These are phyloP conservation scores for Chromoteleia sp. DNA, from an alignment of 2,888 invertebrate species.

Conservation along the genomic window DNA sequence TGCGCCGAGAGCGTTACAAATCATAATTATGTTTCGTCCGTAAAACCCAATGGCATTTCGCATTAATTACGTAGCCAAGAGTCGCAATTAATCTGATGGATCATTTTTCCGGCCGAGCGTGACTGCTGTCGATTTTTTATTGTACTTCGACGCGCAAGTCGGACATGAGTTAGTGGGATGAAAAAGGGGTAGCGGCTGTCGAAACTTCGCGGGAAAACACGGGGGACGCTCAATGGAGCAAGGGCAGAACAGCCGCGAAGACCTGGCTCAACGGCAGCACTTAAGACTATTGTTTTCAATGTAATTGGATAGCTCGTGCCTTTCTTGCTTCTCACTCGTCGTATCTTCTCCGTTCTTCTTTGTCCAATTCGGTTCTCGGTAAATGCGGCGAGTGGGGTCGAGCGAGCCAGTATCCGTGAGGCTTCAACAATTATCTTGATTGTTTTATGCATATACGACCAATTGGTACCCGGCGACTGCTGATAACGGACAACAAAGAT, in stretches of 20 bases:
- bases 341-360: constrained; percentile 44
- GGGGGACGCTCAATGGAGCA: constrained; percentile 53
- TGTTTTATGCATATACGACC: constrained; percentile 84
- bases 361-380: constrained; percentile 64
- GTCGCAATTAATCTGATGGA: constrained; percentile 22
- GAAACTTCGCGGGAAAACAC: constrained; percentile 76
- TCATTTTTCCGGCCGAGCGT: constrained; percentile 30
- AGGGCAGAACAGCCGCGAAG: constrained; percentile 69
- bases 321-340: constrained; percentile 60
- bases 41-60: constrained; percentile 39
- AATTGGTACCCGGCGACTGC: constrained; percentile 46
- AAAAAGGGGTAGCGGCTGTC: constrained; percentile 55
- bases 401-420: constrained; percentile 76
- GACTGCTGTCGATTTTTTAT: constrained; percentile 29
- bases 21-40: constrained; percentile 37
- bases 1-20: constrained; percentile 33
- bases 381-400: constrained; percentile 67
- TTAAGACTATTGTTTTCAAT: constrained; percentile 86
- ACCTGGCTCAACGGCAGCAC: constrained; percentile 83
- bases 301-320: constrained; percentile 85
- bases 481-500: constrained; percentile 30
- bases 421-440: constrained; percentile 85
- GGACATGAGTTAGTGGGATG: constrained; percentile 36
- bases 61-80: constrained; percentile 28
- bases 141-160: constrained; percentile 20